These are phyloP conservation scores for Drosophila differens DNA, from an alignment of 2,888 invertebrate species.

Conservation along the genomic window DNA sequence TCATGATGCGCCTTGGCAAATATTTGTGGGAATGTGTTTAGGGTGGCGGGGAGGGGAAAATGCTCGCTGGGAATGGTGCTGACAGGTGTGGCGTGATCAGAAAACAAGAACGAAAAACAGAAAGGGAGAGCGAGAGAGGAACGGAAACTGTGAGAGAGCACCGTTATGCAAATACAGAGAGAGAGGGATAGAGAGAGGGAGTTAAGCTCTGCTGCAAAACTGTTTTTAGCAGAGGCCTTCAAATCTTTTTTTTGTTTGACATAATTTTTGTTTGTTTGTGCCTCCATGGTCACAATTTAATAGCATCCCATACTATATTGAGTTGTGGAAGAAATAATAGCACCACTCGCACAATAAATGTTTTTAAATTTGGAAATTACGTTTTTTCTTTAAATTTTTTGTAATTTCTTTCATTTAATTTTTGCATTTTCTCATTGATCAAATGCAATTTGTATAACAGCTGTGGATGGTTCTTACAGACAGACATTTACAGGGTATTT, in stretches of 20 bases:
- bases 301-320: background rate
- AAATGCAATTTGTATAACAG: too few species aligned
- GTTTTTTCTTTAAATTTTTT: too few species aligned
- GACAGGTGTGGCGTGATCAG: slow-evolving; percentile 4
- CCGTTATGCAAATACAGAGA: background rate
- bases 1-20: background rate
- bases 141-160: background rate
- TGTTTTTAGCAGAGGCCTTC: slow-evolving; percentile 23
- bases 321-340: background rate
- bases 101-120: background rate
- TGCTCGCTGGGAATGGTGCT: background rate
- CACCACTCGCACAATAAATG: background rate
- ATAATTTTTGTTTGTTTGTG: background rate
- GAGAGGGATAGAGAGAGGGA: background rate
- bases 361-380: background rate
- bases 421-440: too few species aligned
- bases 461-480: too few species aligned
- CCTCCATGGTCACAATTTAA: slow-evolving; percentile 1
- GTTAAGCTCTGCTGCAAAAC: background rate
- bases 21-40: background rate
- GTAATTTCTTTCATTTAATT: too few species aligned
- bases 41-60: background rate
- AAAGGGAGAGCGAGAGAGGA: background rate
- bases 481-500: too few species aligned
- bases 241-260: background rate